These are phyloP conservation scores for Pseudomyrmex flavicornis DNA, from an alignment of 1,140 invertebrate genomes.

Conservation along the genomic window DNA sequence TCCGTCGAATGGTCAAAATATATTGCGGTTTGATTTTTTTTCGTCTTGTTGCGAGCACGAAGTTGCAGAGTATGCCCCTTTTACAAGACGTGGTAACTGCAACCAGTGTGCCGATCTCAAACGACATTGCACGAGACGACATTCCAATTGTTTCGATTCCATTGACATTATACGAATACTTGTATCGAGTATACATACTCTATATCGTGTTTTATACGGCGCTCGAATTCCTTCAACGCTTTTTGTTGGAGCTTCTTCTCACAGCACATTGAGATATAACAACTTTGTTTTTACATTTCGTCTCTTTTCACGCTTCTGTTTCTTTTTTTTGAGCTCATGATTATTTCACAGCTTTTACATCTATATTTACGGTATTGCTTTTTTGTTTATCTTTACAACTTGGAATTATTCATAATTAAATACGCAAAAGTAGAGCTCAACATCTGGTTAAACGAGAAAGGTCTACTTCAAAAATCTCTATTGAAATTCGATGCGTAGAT, in stretches of 20 bases:
- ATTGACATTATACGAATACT: neutral
- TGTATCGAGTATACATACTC: neutral
- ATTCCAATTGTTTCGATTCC: slow-evolving; percentile 10
- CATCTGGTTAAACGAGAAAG: neutral
- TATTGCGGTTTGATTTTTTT: slow-evolving; percentile 16
- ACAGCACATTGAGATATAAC: too few species aligned
- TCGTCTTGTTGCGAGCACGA: slow-evolving; percentile 18
- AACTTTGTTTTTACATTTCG: too few species aligned
- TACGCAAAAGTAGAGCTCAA: slow-evolving; percentile 12
- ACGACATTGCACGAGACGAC: neutral
- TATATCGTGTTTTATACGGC: neutral
- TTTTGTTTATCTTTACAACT: too few species aligned
- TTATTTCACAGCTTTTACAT: too few species aligned
- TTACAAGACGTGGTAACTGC: neutral
- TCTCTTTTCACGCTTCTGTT: too few species aligned
- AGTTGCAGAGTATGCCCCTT: neutral
- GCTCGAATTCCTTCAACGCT: too few species aligned
- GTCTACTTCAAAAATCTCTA: neutral
- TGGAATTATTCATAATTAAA: neutral
- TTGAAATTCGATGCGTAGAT: slow-evolving; percentile 32
- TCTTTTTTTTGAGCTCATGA: too few species aligned
- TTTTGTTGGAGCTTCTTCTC: too few species aligned
- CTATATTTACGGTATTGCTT: too few species aligned
- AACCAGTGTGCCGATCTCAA: slow-evolving; percentile 15
- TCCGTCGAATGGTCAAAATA: slow-evolving; percentile 46